Evolutionary conservation across 2,113 vertebrate genomes (phyloP).

Genomic region (Myiozetetes cayanensis): DNA sequence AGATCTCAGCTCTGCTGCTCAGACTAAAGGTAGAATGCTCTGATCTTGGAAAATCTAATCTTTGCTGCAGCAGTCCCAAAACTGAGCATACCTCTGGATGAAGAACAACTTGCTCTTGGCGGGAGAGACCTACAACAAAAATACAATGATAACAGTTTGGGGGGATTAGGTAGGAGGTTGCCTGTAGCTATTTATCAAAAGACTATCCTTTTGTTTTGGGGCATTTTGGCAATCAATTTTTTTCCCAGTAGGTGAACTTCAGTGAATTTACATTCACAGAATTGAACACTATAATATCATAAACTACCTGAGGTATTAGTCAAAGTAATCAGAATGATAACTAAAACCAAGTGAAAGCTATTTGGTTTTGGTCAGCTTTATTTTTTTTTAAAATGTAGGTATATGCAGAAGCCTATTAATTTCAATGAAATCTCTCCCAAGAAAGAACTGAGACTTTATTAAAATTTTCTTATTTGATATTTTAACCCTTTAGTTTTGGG

Average conservation of each 20-base stretch:
- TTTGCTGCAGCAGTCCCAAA: not conserved
- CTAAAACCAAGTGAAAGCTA: not conserved
- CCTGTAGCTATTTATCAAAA: not conserved
- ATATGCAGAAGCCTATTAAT: not conserved
- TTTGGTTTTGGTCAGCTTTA: not conserved
- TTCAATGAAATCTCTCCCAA: not conserved
- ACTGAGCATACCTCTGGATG: not conserved
- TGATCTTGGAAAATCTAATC: not conserved
- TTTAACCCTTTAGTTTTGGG: not conserved
- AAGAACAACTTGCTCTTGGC: not conserved
- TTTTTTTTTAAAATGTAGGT: not conserved
- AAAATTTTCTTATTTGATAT: not conserved
- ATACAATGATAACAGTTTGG: not conserved
- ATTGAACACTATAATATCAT: not conserved
- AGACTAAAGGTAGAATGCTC: not conserved
- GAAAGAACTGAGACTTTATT: not conserved
- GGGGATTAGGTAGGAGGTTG: not conserved
- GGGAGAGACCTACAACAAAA: not conserved
- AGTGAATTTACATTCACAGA: not conserved
- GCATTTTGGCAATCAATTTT: not conserved
- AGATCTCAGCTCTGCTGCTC: not conserved
- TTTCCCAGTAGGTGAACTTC: not conserved
- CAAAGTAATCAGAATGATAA: not conserved
- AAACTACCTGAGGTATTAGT: not conserved
- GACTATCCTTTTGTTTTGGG: not conserved